A percentile compares a stretch with the other conserved stretches of the same genome.
Conservation (phyloP, 2,113 vertebrate genomes). For the Zosterops borbonicus region DNA sequence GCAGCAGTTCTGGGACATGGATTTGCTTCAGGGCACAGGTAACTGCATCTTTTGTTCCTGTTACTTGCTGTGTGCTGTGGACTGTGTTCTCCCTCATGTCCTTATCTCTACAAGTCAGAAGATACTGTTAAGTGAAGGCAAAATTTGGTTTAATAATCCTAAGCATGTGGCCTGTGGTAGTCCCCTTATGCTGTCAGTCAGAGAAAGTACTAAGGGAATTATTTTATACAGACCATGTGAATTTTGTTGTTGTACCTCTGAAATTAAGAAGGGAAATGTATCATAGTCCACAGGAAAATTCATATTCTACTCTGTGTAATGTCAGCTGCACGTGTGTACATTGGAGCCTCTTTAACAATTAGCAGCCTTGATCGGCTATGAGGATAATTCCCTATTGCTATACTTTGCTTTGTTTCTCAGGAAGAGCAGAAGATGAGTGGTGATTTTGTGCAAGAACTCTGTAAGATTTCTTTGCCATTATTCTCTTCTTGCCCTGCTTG, state of each 20-base stretch:
- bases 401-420: background rate
- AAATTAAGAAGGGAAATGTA: background rate
- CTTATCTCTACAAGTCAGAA: background rate
- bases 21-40: background rate
- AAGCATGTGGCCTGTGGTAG: background rate
- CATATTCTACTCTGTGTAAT: accelerated
- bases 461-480: background rate
- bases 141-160: background rate
- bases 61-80: background rate
- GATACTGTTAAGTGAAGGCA: background rate
- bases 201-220: background rate
- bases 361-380: background rate
- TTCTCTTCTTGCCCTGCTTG: background rate
- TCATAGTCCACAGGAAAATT: background rate
- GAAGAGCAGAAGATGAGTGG: background rate
- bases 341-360: background rate
- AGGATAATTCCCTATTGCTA: background rate
- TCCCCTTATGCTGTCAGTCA: background rate
- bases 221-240: background rate
- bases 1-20: background rate
- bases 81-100: background rate
- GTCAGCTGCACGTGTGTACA: accelerated
- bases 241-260: background rate
- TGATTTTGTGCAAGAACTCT: background rate
- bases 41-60: background rate